Conservation (phyloP, 2,888 invertebrate species). For the Sinohyriopsis cumingii region DNA sequence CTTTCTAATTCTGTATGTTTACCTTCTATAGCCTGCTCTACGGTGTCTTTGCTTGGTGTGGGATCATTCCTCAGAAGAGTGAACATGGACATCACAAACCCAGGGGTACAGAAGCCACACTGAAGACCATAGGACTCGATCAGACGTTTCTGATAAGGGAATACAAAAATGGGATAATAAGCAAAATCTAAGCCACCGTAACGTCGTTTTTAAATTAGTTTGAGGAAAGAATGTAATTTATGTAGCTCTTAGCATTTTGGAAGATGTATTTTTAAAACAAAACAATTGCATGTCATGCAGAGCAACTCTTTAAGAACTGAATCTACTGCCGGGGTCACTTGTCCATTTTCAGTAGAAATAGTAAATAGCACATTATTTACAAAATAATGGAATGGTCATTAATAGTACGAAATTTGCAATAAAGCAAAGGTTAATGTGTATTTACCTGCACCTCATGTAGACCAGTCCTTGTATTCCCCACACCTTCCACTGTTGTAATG, state of each 20-base stretch:
- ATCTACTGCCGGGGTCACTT: no score
- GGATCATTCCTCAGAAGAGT: slow-evolving; percentile 41
- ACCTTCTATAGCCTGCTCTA: slow-evolving; percentile 42
- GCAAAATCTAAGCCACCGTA: no score
- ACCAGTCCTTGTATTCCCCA: slow-evolving; percentile 54
- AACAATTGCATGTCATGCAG: no score
- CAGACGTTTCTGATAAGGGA: slow-evolving; percentile 33
- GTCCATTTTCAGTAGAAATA: no score
- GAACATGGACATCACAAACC: slow-evolving; percentile 45
- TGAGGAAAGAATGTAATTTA: no score
- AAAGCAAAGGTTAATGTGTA: background rate
- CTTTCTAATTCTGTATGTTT: no score
- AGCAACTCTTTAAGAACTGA: no score
- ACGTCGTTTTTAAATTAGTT: no score
- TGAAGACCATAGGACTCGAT: slow-evolving; percentile 42
- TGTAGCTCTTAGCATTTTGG: background rate
- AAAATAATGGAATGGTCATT: no score
- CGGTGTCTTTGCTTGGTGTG: slow-evolving; percentile 27
- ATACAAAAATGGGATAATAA: background rate
- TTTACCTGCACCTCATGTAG: slow-evolving; percentile 63
- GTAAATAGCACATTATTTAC: no score
- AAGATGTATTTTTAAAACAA: no score
- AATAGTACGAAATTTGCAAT: background rate
- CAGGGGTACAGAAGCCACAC: slow-evolving; percentile 48
- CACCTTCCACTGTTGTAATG: slow-evolving; percentile 68